Evolutionary conservation across 1,140 invertebrate species (phyloP), one percentile per base, ranked within the genome.

Genomic region (Polyergus mexicanus): DNA sequence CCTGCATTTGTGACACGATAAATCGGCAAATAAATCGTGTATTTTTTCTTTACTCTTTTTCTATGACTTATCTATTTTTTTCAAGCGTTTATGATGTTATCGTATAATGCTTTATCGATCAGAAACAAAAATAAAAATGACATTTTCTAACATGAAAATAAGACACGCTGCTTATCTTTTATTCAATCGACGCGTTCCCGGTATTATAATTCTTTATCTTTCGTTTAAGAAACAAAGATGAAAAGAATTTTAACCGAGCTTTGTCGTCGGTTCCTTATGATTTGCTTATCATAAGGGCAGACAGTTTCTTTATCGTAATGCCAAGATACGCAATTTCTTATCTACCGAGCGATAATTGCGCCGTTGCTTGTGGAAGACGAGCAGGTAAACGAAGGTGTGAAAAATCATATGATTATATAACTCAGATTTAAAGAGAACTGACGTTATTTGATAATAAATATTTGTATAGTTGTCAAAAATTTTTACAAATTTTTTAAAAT

Each of bases 261-360:
- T 35, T 22, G 56, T 62, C 10, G 10, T 0, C 51, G 16, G n/a
- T 47, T 71, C 13, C n/a, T 71, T 80, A 56, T 62, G 19, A 84
- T 87, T 87, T 87, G 47, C 62, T 80, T 84, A 89, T 69, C 56
- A 19, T 35, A 60, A 89, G 62, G 68, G 28, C 51, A 80, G 54
- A 22, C 66, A 1, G 19, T 28, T 41, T 51, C 25, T 28, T 86
- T 77, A 60, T 47, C 60, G 19, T 41, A 60, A 35, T 16, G 25
- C 16, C 22, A 28, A 86, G 78, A 86, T 75, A 88, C 25, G 6
- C 63, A 54, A 22, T 74, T 77, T 60, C 54, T 72, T 89, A 56
- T 77, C 78, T 89, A 51, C 38, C 13, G 13, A 35, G 25, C 28
- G 87, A 89, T 89, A 89, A 89, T 44, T 44, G 11, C 25, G 32